Conservation (phyloP, 2,797 vertebrate genomes). For the Jordanella pulchra region DNA sequence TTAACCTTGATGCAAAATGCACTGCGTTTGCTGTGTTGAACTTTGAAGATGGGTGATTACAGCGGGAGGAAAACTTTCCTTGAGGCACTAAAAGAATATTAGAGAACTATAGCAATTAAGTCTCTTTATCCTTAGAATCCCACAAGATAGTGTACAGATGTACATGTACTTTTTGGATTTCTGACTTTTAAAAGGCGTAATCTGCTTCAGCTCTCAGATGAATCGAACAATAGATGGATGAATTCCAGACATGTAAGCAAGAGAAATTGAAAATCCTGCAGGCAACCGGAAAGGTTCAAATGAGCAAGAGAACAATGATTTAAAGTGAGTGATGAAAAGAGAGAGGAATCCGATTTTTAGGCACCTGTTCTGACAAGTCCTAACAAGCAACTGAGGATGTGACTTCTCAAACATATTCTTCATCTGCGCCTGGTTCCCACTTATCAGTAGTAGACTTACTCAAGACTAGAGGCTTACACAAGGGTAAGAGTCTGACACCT, state of each 20-base stretch:
- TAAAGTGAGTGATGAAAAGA: slow-evolving; percentile 9
- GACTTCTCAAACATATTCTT: slow-evolving; percentile 36
- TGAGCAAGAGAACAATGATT: slow-evolving; percentile 14
- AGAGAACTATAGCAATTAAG: slow-evolving; percentile 18
- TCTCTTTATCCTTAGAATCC: slow-evolving; percentile 2
- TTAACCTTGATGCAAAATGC: slow-evolving; percentile 42
- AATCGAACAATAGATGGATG: slow-evolving; percentile 8
- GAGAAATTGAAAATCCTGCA: slow-evolving; percentile 5
- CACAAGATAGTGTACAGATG: neutral
- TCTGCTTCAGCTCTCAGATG: slow-evolving; percentile 4
- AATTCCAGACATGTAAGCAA: slow-evolving; percentile 13
- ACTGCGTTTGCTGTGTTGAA: neutral
- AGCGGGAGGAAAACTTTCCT: slow-evolving; percentile 9
- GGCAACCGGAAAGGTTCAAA: slow-evolving; percentile 19
- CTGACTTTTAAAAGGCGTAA: slow-evolving; percentile 5
- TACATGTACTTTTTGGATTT: slow-evolving; percentile 9
- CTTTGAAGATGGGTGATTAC: slow-evolving; percentile 36
- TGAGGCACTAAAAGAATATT: slow-evolving; percentile 10
- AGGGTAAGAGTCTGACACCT: neutral
- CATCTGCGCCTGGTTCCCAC: slow-evolving; percentile 12
- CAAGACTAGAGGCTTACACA: slow-evolving; percentile 24
- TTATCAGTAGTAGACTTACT: slow-evolving; percentile 16
- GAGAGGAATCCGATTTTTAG: slow-evolving; percentile 23
- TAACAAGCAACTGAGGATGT: slow-evolving; percentile 50
- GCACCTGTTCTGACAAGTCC: slow-evolving; percentile 60